A percentile compares a stretch with the other conserved stretches of the same genome.
phyloP scores from a whole-genome alignment of 2,888 invertebrate species.

The Phortica magna region DNA sequence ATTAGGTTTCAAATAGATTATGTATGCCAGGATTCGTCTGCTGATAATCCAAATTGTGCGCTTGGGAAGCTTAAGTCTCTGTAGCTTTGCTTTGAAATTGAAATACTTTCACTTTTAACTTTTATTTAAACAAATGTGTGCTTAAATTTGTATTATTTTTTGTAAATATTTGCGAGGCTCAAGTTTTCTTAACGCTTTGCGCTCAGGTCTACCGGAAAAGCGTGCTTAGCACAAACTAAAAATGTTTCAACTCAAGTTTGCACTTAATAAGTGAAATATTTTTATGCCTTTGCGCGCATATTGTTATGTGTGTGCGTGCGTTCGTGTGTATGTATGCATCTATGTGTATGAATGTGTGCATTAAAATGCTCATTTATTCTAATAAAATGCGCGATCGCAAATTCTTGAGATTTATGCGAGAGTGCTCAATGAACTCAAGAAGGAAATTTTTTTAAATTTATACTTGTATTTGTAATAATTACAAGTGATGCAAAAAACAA shows the following conservation, averaged over 20 bases:
- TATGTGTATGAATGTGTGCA: neutral
- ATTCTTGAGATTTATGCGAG: neutral
- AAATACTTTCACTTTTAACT: neutral
- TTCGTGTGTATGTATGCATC: neutral
- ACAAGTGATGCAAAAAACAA: constrained; percentile 8
- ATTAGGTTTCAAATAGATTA: too few species aligned
- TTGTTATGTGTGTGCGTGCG: neutral
- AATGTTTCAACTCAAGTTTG: constrained; percentile 58
- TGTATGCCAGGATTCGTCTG: too few species aligned
- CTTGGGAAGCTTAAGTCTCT: too few species aligned
- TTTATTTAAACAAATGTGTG: neutral
- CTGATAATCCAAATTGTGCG: too few species aligned
- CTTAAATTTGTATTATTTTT: neutral
- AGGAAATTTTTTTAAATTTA: neutral
- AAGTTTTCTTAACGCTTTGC: constrained; percentile 8
- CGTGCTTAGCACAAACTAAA: constrained; percentile 68
- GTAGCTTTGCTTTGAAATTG: neutral
- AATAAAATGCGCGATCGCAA: constrained; percentile 20
- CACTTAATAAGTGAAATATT: constrained; percentile 64
- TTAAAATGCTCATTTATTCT: constrained; percentile 18
- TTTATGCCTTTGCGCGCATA: constrained; percentile 8
- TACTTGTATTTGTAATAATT: neutral
- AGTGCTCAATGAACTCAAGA: neutral
- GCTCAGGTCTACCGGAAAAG: constrained; percentile 58
- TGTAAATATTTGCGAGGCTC: neutral